Conservation (phyloP, 2,888 invertebrate genomes). For the Schizotus pectinicornis region DNA sequence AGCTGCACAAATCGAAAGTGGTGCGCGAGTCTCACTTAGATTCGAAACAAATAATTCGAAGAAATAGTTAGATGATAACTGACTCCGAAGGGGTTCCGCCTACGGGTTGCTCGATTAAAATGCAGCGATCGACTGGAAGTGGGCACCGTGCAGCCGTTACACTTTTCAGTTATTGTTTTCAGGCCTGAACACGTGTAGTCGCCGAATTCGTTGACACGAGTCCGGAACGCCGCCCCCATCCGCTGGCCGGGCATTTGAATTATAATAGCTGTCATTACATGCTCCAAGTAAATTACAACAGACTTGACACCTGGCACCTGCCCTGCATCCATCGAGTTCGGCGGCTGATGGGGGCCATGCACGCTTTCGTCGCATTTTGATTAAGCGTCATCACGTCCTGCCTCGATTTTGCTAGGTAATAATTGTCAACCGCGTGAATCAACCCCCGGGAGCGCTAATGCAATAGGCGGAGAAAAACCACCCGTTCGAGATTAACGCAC, state of each 20-base stretch:
- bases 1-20: too few species aligned
- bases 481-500: conserved; percentile 3
- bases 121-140: background rate
- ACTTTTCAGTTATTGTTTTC: conserved; percentile 24
- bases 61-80: too few species aligned
- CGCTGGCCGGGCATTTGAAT: conserved; percentile 25
- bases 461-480: background rate
- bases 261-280: conserved; percentile 33
- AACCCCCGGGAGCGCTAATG: background rate
- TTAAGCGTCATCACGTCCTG: conserved; percentile 21
- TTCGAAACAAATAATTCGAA: too few species aligned
- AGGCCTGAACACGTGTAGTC: conserved; percentile 10
- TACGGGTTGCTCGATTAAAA: background rate
- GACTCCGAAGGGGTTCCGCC: too few species aligned
- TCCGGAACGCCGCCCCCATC: conserved; percentile 23
- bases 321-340: conserved; percentile 19
- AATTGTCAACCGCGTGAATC: conserved; percentile 9
- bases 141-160: conserved; percentile 15
- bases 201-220: conserved; percentile 20
- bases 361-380: conserved; percentile 18
- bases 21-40: too few species aligned
- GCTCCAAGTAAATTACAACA: conserved; percentile 34
- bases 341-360: conserved; percentile 13
- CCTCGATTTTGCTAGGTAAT: background rate
- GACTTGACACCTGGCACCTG: conserved; percentile 34